phyloP scores from a whole-genome alignment of 2,888 invertebrate genomes.

The Mesorhabditis belari region DNA sequence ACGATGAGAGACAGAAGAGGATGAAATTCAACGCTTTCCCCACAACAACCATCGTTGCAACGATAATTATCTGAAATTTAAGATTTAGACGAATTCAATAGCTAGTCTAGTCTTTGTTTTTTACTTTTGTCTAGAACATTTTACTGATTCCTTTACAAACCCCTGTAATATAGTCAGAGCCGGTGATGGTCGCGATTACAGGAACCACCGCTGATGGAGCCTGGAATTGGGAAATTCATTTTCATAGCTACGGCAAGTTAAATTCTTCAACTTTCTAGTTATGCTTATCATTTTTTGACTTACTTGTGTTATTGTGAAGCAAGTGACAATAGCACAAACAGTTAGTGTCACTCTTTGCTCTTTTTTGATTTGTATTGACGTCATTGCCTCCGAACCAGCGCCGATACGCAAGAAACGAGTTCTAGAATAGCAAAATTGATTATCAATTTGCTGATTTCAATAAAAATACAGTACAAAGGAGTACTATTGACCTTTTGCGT shows the following conservation, averaged over 20 bases:
- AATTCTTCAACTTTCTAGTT: background rate
- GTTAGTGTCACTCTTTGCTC: conserved; percentile 26
- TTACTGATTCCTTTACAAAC: no score
- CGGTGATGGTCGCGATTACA: background rate
- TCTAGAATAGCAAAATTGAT: no score
- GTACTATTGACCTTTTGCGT: conserved; percentile 14
- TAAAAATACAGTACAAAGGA: no score
- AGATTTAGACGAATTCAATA: no score
- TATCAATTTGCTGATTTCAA: no score
- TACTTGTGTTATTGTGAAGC: conserved; percentile 28
- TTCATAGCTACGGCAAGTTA: no score
- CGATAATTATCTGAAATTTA: background rate
- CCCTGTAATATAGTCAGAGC: background rate
- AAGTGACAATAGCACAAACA: conserved; percentile 32
- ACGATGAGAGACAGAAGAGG: conserved; percentile 19
- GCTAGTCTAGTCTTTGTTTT: no score
- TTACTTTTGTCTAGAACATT: no score
- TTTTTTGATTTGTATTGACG: conserved; percentile 10
- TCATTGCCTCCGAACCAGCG: background rate
- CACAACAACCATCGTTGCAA: conserved; percentile 18
- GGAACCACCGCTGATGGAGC: background rate
- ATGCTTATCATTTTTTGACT: no score
- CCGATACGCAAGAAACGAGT: background rate
- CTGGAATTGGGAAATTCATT: background rate
- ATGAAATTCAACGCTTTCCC: conserved; percentile 28